A percentile compares a stretch with the other conserved stretches of the same genome.
Evolutionary conservation across 2,888 invertebrate genomes (phyloP).

Genomic region (Brenthis hecate): DNA sequence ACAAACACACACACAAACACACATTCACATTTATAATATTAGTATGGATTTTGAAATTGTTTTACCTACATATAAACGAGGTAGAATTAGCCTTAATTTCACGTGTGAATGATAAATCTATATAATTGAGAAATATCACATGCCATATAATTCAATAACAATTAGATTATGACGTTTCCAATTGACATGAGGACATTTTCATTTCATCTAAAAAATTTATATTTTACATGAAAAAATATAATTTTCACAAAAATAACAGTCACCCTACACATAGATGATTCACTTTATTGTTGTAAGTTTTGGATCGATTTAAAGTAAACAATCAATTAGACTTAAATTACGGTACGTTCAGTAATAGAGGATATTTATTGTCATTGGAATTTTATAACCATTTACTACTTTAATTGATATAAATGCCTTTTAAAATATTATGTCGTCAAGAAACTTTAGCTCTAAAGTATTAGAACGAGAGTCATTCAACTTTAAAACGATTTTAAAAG

Average conservation of each 20-base stretch:
- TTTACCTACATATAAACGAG: no score
- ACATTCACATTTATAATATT: no score
- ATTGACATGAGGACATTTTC: no score
- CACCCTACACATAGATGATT: constrained; percentile 64
- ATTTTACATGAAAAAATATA: neutral
- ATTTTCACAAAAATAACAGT: constrained; percentile 34
- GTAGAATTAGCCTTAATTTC: no score
- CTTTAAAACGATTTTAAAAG: neutral
- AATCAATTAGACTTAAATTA: constrained; percentile 77
- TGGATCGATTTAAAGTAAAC: constrained; percentile 74
- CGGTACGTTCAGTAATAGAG: constrained; percentile 70
- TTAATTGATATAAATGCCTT: constrained; percentile 62
- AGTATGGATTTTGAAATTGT: no score
- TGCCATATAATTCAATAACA: no score
- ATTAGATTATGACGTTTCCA: no score
- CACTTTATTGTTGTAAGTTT: constrained; percentile 71
- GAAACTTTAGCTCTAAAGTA: no score
- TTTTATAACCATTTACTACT: constrained; percentile 78
- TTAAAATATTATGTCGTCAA: constrained; percentile 19
- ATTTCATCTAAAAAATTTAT: neutral
- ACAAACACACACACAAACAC: no score
- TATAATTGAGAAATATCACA: no score
- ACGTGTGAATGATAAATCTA: no score
- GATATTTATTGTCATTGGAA: constrained; percentile 74
- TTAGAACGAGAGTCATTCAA: neutral